A percentile compares a stretch with the other conserved stretches of the same genome.
Evolutionary conservation across 2,797 vertebrate genomes (phyloP).

Genomic region (Menidia menidia): DNA sequence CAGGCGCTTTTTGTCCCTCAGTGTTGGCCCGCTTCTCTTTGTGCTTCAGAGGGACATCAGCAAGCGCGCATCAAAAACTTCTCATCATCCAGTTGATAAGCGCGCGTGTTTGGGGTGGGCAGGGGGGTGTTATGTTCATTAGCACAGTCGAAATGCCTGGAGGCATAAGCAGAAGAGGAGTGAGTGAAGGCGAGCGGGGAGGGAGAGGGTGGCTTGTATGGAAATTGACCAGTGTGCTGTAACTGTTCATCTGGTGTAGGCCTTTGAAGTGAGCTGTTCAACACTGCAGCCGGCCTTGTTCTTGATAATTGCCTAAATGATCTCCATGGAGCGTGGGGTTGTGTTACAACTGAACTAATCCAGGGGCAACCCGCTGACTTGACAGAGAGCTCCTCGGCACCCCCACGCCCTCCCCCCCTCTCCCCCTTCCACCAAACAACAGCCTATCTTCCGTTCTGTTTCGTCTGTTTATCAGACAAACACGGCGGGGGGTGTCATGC

Average conservation of each 20-base stretch:
- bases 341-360: constrained; percentile 85
- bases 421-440: constrained; percentile 63
- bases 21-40: constrained; percentile 54
- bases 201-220: constrained; percentile 78
- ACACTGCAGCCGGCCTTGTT: constrained; percentile 85
- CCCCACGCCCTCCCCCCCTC: constrained; percentile 10
- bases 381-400: constrained; percentile 77
- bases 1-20: constrained; percentile 63
- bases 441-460: constrained; percentile 78
- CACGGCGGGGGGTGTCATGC: constrained; percentile 72
- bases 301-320: constrained; percentile 91
- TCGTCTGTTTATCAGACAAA: constrained; percentile 79
- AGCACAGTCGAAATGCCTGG: constrained; percentile 83
- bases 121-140: constrained; percentile 83
- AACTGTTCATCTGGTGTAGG: constrained; percentile 83
- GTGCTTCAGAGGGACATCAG: constrained; percentile 57
- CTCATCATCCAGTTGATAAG: constrained; percentile 72
- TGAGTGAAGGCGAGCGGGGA: constrained; percentile 58
- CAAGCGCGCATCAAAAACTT: constrained; percentile 71
- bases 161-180: constrained; percentile 76
- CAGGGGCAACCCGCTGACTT: constrained; percentile 84
- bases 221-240: constrained; percentile 88
- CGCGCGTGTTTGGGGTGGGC: constrained; percentile 64
- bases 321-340: constrained; percentile 83
- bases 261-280: constrained; percentile 88